These are phyloP conservation scores for Ochropacha duplaris DNA, from an alignment of 2,888 invertebrate species.

Conservation along the genomic window DNA sequence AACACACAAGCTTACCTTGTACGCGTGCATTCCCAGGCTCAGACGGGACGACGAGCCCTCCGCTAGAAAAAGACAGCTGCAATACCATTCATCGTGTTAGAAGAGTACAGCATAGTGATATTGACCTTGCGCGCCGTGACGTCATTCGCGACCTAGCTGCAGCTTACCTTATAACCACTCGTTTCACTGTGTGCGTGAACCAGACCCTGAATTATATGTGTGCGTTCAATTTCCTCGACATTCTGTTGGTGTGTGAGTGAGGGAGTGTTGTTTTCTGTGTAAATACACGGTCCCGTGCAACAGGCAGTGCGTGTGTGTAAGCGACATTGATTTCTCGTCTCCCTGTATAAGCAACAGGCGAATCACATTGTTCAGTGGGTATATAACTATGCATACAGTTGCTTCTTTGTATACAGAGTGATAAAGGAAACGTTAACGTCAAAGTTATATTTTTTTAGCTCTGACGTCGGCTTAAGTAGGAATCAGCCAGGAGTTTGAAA, in stretches of 20 bases:
- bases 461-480: not conserved
- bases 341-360: slow-evolving; percentile 63
- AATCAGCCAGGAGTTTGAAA: too few relatives aligned
- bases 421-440: not conserved
- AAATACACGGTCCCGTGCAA: slow-evolving; percentile 50
- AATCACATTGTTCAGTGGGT: slow-evolving; percentile 29
- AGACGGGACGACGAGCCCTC: slow-evolving; percentile 69
- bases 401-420: not conserved
- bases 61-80: slow-evolving; percentile 39
- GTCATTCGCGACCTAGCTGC: slow-evolving; percentile 85
- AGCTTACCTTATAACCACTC: slow-evolving; percentile 51
- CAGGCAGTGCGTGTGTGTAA: slow-evolving; percentile 53
- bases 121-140: slow-evolving; percentile 82
- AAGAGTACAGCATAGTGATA: slow-evolving; percentile 62
- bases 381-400: not conserved
- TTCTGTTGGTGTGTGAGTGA: slow-evolving; percentile 19
- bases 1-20: slow-evolving; percentile 21
- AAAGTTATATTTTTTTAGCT: not conserved
- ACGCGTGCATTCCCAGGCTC: slow-evolving; percentile 62
- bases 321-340: slow-evolving; percentile 72
- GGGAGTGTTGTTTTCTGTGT: slow-evolving; percentile 24
- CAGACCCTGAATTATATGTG: slow-evolving; percentile 71
- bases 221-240: slow-evolving; percentile 34
- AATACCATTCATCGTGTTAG: slow-evolving; percentile 29
- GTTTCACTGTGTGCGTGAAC: slow-evolving; percentile 63